Conservation (phyloP, 2,113 vertebrate species). For the Nettapus auritus region DNA sequence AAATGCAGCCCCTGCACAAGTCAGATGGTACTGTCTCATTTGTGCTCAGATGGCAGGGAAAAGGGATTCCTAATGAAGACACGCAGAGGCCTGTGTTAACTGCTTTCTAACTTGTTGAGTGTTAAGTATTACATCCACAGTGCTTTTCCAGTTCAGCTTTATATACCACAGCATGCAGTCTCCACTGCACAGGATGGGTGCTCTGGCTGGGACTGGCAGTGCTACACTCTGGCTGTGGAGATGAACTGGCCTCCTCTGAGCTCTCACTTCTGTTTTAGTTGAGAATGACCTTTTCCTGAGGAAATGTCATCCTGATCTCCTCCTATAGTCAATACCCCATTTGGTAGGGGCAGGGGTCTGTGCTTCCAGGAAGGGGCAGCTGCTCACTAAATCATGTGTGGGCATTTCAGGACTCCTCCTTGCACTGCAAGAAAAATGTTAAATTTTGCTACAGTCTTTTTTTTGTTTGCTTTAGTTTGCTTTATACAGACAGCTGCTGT, state of each 20-base stretch:
- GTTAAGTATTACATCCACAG: background rate
- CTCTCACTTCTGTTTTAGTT: background rate
- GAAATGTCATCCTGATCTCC: background rate
- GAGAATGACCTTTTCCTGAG: background rate
- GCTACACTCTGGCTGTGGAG: background rate
- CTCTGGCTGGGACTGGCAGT: background rate
- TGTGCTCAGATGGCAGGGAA: background rate
- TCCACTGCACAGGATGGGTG: background rate
- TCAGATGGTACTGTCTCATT: background rate
- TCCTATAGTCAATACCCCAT: background rate
- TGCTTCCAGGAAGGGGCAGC: background rate
- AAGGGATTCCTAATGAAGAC: background rate
- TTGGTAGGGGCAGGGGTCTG: background rate
- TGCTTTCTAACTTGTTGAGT: conserved; percentile 14
- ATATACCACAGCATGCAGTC: background rate
- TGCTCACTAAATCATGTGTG: background rate
- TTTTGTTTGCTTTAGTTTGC: background rate
- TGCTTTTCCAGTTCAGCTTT: background rate
- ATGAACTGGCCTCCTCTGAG: background rate
- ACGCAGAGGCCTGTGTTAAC: background rate
- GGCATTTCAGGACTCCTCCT: background rate
- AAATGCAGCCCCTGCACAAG: background rate
- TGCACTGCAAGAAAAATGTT: background rate
- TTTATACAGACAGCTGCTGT: conserved; percentile 32
- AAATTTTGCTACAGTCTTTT: background rate